Evolutionary conservation across 2,888 invertebrate genomes (phyloP).

Genomic region (Coenonympha arcania): DNA sequence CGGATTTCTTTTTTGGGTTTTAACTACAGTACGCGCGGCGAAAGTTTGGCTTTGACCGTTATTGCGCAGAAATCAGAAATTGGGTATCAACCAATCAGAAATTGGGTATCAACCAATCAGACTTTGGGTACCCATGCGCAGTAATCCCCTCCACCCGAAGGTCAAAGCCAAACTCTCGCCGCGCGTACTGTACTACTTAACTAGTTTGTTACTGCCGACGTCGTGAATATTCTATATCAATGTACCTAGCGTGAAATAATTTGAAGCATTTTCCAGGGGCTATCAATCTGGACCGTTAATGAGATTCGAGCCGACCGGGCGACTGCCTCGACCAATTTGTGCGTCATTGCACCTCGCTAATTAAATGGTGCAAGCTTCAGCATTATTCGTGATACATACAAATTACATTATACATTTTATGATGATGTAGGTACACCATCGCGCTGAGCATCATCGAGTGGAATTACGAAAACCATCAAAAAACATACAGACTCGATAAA

Average conservation of each 20-base stretch:
- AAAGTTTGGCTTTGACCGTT: too few relatives aligned
- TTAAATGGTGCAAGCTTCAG: slow-evolving; percentile 44
- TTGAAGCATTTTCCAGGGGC: slow-evolving; percentile 62
- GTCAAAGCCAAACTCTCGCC: too few relatives aligned
- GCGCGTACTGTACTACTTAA: slow-evolving; percentile 20
- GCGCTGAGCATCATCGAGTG: too few relatives aligned
- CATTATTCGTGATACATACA: slow-evolving; percentile 23
- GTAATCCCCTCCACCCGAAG: too few relatives aligned
- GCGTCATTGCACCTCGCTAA: slow-evolving; percentile 58
- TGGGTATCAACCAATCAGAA: too few relatives aligned
- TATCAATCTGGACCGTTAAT: slow-evolving; percentile 67
- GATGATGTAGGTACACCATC: too few relatives aligned
- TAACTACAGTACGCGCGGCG: too few relatives aligned
- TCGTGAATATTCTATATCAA: slow-evolving; percentile 62
- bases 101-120: too few relatives aligned
- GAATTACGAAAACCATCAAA: too few relatives aligned
- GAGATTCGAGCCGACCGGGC: slow-evolving; percentile 61
- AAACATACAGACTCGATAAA: too few relatives aligned
- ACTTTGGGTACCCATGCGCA: slow-evolving; percentile 14
- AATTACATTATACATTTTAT: slow-evolving; percentile 14
- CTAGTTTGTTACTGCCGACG: slow-evolving; percentile 29
- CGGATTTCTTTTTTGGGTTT: neutral
- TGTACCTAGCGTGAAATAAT: slow-evolving; percentile 67
- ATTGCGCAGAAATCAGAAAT: too few relatives aligned
- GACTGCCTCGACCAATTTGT: slow-evolving; percentile 62